phyloP scores from a whole-genome alignment of 2,113 vertebrate genomes.

The Nycticryphes semicollaris region DNA sequence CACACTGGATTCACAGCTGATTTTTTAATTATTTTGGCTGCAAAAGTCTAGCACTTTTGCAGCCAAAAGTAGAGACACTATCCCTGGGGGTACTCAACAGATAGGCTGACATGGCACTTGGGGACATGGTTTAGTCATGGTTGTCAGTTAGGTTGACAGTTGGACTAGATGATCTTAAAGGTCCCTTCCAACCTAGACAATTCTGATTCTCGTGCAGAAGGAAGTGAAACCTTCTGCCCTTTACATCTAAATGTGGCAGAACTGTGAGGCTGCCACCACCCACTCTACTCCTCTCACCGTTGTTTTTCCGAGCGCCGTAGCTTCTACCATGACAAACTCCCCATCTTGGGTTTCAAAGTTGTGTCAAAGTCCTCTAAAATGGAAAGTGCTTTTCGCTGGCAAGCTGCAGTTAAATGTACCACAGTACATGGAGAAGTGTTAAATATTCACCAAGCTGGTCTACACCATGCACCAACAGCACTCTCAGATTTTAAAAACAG shows the following conservation, averaged over 20 bases:
- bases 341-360: background rate
- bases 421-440: background rate
- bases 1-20: background rate
- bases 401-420: background rate
- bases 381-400: background rate
- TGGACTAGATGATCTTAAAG: too few species aligned
- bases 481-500: background rate
- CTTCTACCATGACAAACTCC: background rate
- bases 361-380: background rate
- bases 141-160: too few species aligned
- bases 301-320: background rate
- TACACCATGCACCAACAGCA: background rate
- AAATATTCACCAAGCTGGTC: background rate
- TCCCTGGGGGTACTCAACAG: too few species aligned
- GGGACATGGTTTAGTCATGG: too few species aligned
- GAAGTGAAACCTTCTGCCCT: background rate
- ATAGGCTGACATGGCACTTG: too few species aligned
- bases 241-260: background rate
- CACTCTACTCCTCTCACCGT: background rate
- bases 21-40: background rate
- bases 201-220: background rate
- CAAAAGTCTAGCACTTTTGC: background rate
- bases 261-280: rapidly evolving
- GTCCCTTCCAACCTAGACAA: too few species aligned
- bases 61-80: too few species aligned